Conservation (phyloP, 2,113 vertebrate genomes). For the Scytalopus superciliaris region DNA sequence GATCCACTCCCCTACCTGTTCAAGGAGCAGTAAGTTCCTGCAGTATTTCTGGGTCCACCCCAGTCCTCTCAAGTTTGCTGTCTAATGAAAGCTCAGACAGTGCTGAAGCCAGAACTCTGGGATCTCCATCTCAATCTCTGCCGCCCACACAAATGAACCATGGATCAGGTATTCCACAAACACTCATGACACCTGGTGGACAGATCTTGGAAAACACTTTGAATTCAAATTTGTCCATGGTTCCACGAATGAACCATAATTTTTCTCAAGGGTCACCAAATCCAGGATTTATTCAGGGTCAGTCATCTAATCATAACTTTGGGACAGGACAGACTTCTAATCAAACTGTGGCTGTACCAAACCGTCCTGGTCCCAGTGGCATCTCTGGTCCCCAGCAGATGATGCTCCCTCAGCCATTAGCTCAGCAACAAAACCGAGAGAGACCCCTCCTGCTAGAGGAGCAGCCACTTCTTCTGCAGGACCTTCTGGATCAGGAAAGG, state of each 20-base stretch:
- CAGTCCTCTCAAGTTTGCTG: conserved; percentile 87
- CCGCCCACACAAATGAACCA: conserved; percentile 75
- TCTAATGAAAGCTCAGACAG: conserved; percentile 82
- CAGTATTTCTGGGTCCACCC: conserved; percentile 71
- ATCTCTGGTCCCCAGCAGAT: conserved; percentile 78
- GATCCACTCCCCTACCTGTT: conserved; percentile 42
- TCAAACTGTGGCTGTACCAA: conserved; percentile 72
- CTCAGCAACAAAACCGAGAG: conserved; percentile 79
- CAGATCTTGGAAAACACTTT: conserved; percentile 73
- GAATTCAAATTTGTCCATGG: conserved; percentile 72
- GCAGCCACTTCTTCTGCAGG: conserved; percentile 94
- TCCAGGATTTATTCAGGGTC: conserved; percentile 74
- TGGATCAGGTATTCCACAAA: conserved; percentile 68
- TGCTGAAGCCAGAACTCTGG: conserved; percentile 73
- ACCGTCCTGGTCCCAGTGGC: conserved; percentile 64
- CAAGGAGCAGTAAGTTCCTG: conserved; percentile 71
- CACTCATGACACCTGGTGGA: conserved; percentile 71
- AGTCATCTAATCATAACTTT: conserved; percentile 65
- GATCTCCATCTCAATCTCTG: conserved; percentile 74
- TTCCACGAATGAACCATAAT: conserved; percentile 77
- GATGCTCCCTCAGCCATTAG: conserved; percentile 73
- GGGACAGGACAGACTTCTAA: conserved; percentile 63
- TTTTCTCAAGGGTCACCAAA: conserved; percentile 79
- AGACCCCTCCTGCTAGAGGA: conserved; percentile 90
- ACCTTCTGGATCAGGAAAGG: conserved; percentile 95